Percentiles rank a stretch among this genome's conserved stretches.
Evolutionary conservation across 92 coral and sea anemone genomes (phyloP).

Genomic region (Phenganax stokvisi): DNA sequence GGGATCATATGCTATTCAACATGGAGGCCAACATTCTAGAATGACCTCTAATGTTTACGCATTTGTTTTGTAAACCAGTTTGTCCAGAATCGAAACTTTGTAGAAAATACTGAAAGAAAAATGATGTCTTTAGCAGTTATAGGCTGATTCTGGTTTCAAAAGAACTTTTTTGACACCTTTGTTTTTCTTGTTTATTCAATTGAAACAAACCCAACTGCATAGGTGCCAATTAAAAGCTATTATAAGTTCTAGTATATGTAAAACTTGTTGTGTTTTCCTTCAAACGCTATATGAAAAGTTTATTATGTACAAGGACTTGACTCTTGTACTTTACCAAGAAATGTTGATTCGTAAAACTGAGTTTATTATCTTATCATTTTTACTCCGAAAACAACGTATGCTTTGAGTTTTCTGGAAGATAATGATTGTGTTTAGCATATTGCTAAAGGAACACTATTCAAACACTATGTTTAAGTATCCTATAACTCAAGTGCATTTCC

Average conservation of each 20-base stretch:
- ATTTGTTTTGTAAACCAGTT: constrained; percentile 1
- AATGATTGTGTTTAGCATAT: not conserved
- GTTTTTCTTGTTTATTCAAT: no score
- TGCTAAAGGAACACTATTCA: not conserved
- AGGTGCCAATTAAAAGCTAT: no score
- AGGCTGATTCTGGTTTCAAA: no score
- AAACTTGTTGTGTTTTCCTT: no score
- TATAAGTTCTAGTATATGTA: no score
- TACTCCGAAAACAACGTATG: not conserved
- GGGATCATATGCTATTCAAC: not conserved
- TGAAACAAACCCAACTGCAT: no score
- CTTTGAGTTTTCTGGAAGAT: not conserved
- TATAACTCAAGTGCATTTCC: not conserved
- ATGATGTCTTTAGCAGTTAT: not conserved
- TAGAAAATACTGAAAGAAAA: not conserved
- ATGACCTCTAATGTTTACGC: not conserved
- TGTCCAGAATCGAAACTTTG: not conserved
- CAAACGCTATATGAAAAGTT: not conserved
- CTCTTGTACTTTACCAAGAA: not conserved
- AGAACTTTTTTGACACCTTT: no score
- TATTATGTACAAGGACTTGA: not conserved
- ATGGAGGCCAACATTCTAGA: constrained; percentile 10
- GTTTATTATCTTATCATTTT: not conserved
- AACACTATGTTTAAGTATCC: not conserved
- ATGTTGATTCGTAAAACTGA: not conserved